Percentiles rank a stretch among this genome's conserved stretches.
phyloP scores from a whole-genome alignment of 2,113 vertebrate species.

The Prochilodus magdalenae region DNA sequence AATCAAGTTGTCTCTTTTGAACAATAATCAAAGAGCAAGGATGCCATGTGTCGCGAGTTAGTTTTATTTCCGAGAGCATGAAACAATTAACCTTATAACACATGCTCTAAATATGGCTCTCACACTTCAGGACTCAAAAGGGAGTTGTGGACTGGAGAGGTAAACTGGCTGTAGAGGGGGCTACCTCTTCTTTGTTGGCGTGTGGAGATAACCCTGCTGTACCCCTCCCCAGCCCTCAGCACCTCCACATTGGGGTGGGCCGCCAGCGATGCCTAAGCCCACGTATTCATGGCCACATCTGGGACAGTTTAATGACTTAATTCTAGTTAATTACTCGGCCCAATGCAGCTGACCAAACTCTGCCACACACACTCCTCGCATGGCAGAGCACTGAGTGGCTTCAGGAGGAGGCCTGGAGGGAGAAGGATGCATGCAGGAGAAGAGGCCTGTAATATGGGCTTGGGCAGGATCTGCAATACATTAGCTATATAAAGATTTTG shows the following conservation, averaged over 20 bases:
- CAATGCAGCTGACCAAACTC: slow-evolving; percentile 72
- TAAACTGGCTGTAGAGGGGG: not conserved
- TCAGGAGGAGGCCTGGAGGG: slow-evolving; percentile 59
- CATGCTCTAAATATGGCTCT: not conserved
- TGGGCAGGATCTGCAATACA: not conserved
- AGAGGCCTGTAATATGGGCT: not conserved
- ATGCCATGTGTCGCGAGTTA: slow-evolving; percentile 20
- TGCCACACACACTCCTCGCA: slow-evolving; percentile 36
- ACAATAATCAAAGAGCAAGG: slow-evolving; percentile 13
- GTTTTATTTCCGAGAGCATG: slow-evolving; percentile 34
- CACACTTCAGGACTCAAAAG: slow-evolving; percentile 8
- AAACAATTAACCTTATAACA: slow-evolving; percentile 44
- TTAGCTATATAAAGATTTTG: no score
- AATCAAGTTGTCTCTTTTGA: slow-evolving; percentile 14
- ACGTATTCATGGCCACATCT: slow-evolving; percentile 79
- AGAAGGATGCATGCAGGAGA: slow-evolving; percentile 2
- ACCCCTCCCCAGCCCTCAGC: not conserved
- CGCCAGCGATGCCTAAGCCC: slow-evolving; percentile 52
- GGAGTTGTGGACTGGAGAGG: not conserved
- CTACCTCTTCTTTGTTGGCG: not conserved
- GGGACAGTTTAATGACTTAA: slow-evolving; percentile 82
- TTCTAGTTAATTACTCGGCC: slow-evolving; percentile 81
- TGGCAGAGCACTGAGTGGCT: slow-evolving; percentile 34
- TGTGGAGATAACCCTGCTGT: not conserved
- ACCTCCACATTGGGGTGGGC: slow-evolving; percentile 49